Percentiles rank a stretch among this genome's conserved stretches.
Conservation (phyloP, 2,797 vertebrate genomes). For the Amniataba percoides region DNA sequence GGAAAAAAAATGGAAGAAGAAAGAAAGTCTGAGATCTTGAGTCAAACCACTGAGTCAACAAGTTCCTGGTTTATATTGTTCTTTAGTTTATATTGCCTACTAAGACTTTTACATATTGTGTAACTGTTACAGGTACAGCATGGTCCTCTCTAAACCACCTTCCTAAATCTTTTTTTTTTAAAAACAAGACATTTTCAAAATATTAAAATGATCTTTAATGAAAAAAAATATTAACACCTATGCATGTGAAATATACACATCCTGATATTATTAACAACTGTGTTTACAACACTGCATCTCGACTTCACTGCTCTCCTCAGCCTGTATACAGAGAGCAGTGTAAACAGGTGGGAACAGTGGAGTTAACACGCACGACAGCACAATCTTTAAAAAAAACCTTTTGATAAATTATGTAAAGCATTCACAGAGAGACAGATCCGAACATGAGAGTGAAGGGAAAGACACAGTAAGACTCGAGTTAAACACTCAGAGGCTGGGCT, state of each 20-base stretch:
- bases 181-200: constrained; percentile 27
- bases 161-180: neutral
- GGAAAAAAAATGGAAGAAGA: constrained; percentile 22
- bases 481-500: constrained; percentile 36
- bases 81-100: neutral
- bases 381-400: constrained; percentile 15
- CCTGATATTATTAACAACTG: constrained; percentile 21
- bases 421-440: constrained; percentile 12
- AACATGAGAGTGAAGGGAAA: constrained; percentile 4
- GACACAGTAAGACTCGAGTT: neutral
- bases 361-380: constrained; percentile 21
- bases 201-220: constrained; percentile 67
- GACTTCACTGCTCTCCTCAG: constrained; percentile 3
- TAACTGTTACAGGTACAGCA: too few relatives aligned
- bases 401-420: constrained; percentile 50
- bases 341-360: constrained; percentile 2
- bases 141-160: neutral
- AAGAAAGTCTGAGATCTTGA: constrained; percentile 16
- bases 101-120: neutral
- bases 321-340: constrained; percentile 4
- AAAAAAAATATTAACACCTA: constrained; percentile 55
- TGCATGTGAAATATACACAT: constrained; percentile 52
- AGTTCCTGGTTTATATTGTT: constrained; percentile 3
- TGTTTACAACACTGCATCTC: constrained; percentile 36
- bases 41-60: constrained; percentile 38